Base-by-base conservation (phyloP, 2,888 invertebrate genomes). In the Endomychus coccineus region DNA sequence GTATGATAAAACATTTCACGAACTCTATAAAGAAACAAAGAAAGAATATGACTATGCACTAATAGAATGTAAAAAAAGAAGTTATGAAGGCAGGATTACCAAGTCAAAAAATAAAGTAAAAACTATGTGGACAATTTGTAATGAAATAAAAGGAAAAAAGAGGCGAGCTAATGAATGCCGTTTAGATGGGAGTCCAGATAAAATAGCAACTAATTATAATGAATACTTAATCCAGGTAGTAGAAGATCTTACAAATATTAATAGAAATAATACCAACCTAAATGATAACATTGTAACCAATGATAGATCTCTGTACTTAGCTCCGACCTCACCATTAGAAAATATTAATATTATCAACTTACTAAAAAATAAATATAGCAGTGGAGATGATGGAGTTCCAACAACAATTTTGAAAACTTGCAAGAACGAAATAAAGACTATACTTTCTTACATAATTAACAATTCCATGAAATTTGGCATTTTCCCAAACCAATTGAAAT, bases 381-480 rank as follows among this genome's bases (percentile, higher is more conserved):
- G 19, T 16, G 16, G 34, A 34, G 19, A 27, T 10, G 29, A 35
- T 16, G 35, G 29, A 16, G 29, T 35, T 5, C 21, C 34, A 11
- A 35, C 28, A 27, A 19, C 14, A 13, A 29, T 23, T n/a, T 5
- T 29, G 5, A 35, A 29, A 23, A 29, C 9, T 9, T 34, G 34
- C 19, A 27, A 27, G n/a, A 7, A 24, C 14, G 27, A 6, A 16
- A 34, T 27, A 27, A 11, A 15, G 17, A 6, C n/a, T 10, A 25
- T 27, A 19, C 17, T 25, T 11, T 13, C 34, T 2, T 17, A 34
- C 22, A 34, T 34, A 2, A 3, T 25, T 9, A 35, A 29, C 21
- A 35, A 28, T 29, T 35, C 35, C 29, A 16, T 29, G 22, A 35
- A 29, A 10, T 15, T 28, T 16, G 28, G 28, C 16, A 35, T 35